Evolutionary conservation across 2,797 vertebrate species (phyloP).

Genomic region (Okamejei kenojei): DNA sequence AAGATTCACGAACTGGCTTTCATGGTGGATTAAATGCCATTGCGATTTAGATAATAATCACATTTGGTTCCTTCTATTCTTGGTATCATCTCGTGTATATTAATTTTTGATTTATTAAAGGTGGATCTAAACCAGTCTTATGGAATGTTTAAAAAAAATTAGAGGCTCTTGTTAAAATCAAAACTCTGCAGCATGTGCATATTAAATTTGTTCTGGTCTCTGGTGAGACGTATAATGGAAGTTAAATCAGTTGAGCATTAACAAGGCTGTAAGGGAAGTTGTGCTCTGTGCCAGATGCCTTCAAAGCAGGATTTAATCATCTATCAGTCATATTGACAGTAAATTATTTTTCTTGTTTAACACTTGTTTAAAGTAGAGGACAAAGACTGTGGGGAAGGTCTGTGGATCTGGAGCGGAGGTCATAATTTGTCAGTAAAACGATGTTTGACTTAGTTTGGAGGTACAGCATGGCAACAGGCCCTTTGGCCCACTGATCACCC

Average conservation of each 20-base stretch:
- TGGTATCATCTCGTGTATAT: neutral
- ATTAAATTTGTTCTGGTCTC: neutral
- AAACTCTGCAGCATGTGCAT: neutral
- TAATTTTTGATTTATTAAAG: neutral
- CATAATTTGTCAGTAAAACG: neutral
- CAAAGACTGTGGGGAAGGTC: neutral
- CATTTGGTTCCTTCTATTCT: neutral
- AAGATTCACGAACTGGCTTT: neutral
- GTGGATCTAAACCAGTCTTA: neutral
- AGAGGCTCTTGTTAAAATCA: neutral
- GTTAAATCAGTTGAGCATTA: neutral
- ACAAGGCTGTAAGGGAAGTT: neutral
- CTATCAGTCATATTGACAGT: neutral
- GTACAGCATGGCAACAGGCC: too few species aligned
- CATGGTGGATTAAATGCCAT: neutral
- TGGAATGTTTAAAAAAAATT: neutral
- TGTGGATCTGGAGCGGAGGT: neutral
- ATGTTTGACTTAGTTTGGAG: too few species aligned
- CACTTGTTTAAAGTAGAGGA: neutral
- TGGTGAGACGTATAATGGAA: neutral
- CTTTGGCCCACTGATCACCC: too few species aligned
- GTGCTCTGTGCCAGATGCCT: neutral
- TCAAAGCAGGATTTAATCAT: neutral
- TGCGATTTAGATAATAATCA: neutral
- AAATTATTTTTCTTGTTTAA: neutral